phyloP scores from a whole-genome alignment of 2,888 invertebrate genomes.

The Griposia aprilina region DNA sequence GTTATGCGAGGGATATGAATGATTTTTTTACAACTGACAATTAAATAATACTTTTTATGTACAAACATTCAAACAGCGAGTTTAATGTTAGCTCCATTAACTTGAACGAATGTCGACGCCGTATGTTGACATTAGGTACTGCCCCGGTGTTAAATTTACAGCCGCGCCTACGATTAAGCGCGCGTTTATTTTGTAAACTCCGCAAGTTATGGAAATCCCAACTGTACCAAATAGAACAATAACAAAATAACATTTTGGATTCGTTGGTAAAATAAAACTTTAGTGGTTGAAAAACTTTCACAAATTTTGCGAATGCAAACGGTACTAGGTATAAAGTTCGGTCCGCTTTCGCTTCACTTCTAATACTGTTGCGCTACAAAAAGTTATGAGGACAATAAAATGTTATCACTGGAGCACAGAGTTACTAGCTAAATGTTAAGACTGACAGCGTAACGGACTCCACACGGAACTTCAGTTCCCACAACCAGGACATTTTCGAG shows the following conservation, averaged over 20 bases:
- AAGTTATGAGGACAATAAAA: conserved; percentile 56
- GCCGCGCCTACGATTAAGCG: conserved; percentile 22
- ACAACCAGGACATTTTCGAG: conserved; percentile 8
- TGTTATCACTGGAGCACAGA: conserved; percentile 50
- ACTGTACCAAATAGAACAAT: conserved; percentile 58
- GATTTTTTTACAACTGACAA: conserved; percentile 41
- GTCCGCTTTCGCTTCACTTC: conserved; percentile 27
- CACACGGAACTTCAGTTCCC: conserved; percentile 19
- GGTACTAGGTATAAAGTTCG: conserved; percentile 30
- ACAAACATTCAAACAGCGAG: conserved; percentile 24
- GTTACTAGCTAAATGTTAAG: conserved; percentile 30
- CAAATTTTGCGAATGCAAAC: conserved; percentile 45
- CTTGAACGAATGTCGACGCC: conserved; percentile 19
- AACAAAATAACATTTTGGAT: conserved; percentile 56
- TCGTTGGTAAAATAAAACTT: conserved; percentile 64
- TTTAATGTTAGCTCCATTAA: conserved; percentile 55
- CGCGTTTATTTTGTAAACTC: conserved; percentile 27
- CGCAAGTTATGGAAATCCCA: conserved; percentile 32
- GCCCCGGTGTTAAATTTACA: conserved; percentile 28
- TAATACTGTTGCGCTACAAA: conserved; percentile 49
- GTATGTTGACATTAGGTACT: conserved; percentile 19
- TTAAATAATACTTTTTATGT: conserved; percentile 45
- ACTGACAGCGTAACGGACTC: conserved; percentile 23
- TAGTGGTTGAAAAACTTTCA: conserved; percentile 59
- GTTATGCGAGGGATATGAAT: conserved; percentile 26